A percentile compares a stretch with the other conserved stretches of the same genome.
Evolutionary conservation across 2,888 invertebrate genomes (phyloP).

Genomic region (Antheraea assamensis): DNA sequence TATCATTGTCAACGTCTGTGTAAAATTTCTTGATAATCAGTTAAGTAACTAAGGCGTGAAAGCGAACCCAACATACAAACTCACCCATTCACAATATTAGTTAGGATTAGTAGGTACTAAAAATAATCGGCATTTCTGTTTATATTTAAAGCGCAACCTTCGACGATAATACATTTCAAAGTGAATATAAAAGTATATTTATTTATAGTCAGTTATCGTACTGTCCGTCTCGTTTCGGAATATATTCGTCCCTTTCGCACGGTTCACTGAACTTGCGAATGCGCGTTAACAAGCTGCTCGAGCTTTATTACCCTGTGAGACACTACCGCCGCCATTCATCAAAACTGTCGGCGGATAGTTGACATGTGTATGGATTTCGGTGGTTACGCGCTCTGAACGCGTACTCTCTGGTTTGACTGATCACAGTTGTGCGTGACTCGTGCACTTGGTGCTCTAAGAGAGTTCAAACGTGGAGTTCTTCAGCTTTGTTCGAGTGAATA

Average conservation of each 20-base stretch:
- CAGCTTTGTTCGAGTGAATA: neutral
- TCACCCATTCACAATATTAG: too few species aligned
- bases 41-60: too few species aligned
- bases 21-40: too few species aligned
- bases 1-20: too few species aligned
- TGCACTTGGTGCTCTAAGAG: neutral
- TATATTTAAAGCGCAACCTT: too few species aligned
- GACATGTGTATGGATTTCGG: slow-evolving; percentile 14
- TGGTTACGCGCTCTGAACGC: slow-evolving; percentile 20
- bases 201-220: neutral
- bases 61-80: too few species aligned
- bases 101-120: neutral
- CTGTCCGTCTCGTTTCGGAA: neutral
- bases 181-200: neutral
- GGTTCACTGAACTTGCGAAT: neutral
- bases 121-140: neutral
- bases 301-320: slow-evolving; percentile 19
- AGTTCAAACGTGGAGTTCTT: neutral
- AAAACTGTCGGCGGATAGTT: slow-evolving; percentile 28
- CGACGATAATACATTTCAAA: neutral
- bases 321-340: slow-evolving; percentile 28
- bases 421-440: neutral
- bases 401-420: slow-evolving; percentile 6
- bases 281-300: neutral
- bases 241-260: neutral